These are phyloP conservation scores for Mastomys coucha DNA, from an alignment of 2,113 vertebrate species.

Conservation along the genomic window DNA sequence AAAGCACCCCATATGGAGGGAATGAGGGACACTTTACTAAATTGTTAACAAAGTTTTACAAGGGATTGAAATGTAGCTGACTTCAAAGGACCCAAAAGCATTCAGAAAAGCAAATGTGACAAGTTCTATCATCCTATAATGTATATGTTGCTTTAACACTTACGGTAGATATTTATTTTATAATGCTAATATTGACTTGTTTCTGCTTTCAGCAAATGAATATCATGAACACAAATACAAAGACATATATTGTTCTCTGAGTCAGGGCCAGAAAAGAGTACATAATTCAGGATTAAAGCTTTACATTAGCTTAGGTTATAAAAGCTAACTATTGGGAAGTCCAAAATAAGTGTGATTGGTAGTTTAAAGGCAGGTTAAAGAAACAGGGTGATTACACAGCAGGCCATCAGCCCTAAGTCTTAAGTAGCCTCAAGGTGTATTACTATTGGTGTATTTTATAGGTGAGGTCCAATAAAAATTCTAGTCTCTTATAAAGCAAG, in stretches of 20 bases:
- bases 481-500: not conserved
- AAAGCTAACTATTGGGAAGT: not conserved
- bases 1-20: no score
- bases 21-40: not conserved
- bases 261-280: not conserved
- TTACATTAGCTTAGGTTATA: not conserved
- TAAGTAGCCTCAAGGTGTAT: not conserved
- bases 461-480: not conserved
- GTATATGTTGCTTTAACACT: not conserved
- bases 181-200: not conserved
- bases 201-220: not conserved
- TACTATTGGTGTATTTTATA: not conserved
- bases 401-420: not conserved
- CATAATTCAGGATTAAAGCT: not conserved
- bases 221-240: not conserved
- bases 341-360: not conserved
- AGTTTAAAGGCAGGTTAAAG: not conserved
- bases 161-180: not conserved
- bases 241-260: not conserved
- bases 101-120: not conserved
- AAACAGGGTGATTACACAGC: not conserved
- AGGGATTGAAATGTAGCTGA: not conserved
- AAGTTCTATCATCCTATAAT: not conserved
- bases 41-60: not conserved
- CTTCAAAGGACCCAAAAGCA: not conserved